Conservation (phyloP, 2,888 invertebrate genomes). For the Catocala sponsa region DNA sequence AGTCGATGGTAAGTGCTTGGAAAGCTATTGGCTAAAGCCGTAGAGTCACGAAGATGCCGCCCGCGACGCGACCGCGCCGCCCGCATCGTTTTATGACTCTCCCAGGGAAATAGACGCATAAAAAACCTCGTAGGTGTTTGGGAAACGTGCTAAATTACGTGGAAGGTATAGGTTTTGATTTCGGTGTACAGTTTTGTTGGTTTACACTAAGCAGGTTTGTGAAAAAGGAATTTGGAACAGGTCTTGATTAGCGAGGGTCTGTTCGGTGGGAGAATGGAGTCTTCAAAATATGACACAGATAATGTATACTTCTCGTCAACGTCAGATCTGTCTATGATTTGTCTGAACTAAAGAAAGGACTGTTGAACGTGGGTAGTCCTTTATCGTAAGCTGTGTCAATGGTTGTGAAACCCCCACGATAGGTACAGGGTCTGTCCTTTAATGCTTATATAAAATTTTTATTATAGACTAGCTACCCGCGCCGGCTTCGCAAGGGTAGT, state of each 20-base stretch:
- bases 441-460: too few relatives aligned
- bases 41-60: slow-evolving; percentile 54
- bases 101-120: slow-evolving; percentile 58
- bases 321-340: too few relatives aligned
- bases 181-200: slow-evolving; percentile 16
- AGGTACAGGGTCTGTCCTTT: too few relatives aligned
- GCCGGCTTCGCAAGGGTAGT: too few relatives aligned
- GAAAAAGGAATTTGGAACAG: neutral
- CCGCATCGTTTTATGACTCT: slow-evolving; percentile 76
- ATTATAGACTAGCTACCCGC: too few relatives aligned
- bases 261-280: too few relatives aligned
- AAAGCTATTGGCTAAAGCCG: slow-evolving; percentile 50
- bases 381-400: too few relatives aligned
- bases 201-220: neutral
- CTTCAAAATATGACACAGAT: too few relatives aligned
- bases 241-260: neutral
- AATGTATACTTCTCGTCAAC: too few relatives aligned
- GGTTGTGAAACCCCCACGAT: too few relatives aligned
- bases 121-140: slow-evolving; percentile 39
- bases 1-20: slow-evolving; percentile 19
- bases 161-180: slow-evolving; percentile 30
- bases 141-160: slow-evolving; percentile 29
- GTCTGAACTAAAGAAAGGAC: too few relatives aligned
- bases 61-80: slow-evolving; percentile 78
- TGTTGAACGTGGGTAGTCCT: too few relatives aligned